Conservation (phyloP, 2,797 vertebrate species). For the Acanthurus lineatus region DNA sequence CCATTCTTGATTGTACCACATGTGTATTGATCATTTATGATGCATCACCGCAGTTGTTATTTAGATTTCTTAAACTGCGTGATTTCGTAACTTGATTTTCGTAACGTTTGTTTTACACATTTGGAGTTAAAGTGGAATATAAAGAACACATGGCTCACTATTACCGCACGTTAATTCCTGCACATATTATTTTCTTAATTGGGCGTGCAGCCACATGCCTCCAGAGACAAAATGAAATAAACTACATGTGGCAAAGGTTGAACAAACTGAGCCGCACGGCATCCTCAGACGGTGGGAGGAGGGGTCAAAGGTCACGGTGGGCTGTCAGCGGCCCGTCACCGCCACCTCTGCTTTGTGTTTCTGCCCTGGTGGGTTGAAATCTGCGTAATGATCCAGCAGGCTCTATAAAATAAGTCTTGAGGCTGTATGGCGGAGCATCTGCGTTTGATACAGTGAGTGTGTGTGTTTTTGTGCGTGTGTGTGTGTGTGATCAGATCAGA, state of each 20-base stretch:
- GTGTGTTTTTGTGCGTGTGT: neutral
- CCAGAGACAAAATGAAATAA: conserved; percentile 4
- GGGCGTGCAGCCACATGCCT: conserved; percentile 7
- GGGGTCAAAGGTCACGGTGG: conserved; percentile 13
- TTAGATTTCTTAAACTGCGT: neutral
- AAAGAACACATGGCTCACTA: conserved; percentile 2
- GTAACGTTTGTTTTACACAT: neutral
- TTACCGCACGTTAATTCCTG: conserved; percentile 7
- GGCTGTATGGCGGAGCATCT: conserved; percentile 21
- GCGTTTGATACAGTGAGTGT: neutral
- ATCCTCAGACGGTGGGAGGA: neutral
- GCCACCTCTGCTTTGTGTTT: conserved; percentile 64
- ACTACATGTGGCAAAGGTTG: conserved; percentile 8
- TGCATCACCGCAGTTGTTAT: neutral
- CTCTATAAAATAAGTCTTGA: conserved; percentile 41
- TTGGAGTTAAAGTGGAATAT: neutral
- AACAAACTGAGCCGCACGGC: neutral
- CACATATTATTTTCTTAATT: conserved; percentile 13
- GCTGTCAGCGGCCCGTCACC: conserved; percentile 62
- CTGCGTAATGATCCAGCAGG: conserved; percentile 52
- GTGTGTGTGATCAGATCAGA: neutral
- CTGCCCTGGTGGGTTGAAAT: conserved; percentile 57
- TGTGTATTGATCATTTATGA: conserved; percentile 8
- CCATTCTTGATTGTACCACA: neutral
- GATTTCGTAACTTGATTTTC: neutral